Base-by-base conservation (phyloP, 2,888 invertebrate species). In the Cheilosia soror region DNA sequence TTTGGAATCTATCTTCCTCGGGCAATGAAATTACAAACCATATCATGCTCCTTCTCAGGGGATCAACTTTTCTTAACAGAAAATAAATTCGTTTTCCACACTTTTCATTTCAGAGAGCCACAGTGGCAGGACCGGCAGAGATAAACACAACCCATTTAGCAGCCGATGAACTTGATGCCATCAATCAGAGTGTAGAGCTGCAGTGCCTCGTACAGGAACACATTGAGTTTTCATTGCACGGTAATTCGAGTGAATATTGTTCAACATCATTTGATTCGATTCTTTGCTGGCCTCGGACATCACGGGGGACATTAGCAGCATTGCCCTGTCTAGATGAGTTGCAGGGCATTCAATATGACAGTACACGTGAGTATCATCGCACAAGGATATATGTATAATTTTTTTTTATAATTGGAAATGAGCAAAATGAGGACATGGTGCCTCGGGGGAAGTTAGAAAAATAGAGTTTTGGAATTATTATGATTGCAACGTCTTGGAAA, bases 251-350 rank as follows among this genome's bases (percentile, higher is more conserved):
- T 72, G 92, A 90, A 85, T 90, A 89, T 90, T 97, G 97, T 90
- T 94, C 94, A 75, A 94, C 95, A 47, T 94, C 94, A 88, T 96
- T 95, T 93, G 97, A 97, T 90, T 94, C 94, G 4, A 93, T 97
- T 77, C 93, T 96, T 42, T 98, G 97, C 91, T 98, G 97, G 98
- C 97, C 96, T 11, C 94, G 95, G 2, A 96, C 97, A 2, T 93
- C 94, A 0, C 94, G 94, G 84, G 95, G 95, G 87, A 94, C 95
- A 0, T 91, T 94, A 63, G 96, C 96, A 1, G 93, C 94, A 31
- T 94, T 97, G 87, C 95, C 95, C 60, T 98, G 98, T 91, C 96
- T 97, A 90, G 94, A 95, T 58, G 95, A 96, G 89, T 93, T 97
- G 77, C 94, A 95, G 88, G 96, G 96, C 80, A 94, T 97, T 76